phyloP scores from a whole-genome alignment of 2,888 invertebrate species.

The Vanessa cardui region DNA sequence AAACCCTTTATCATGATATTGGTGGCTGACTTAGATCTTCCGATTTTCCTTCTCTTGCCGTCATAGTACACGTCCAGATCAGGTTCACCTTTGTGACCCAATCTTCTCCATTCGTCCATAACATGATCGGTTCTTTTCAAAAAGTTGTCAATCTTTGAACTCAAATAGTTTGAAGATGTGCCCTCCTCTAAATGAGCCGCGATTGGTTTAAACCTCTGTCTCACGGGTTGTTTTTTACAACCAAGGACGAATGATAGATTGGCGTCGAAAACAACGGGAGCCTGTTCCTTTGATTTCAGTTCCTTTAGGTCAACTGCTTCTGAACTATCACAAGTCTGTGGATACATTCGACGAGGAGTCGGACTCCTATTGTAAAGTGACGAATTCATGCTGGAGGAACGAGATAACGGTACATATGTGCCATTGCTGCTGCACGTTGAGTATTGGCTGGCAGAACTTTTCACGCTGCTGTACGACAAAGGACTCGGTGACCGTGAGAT shows the following conservation, averaged over 20 bases:
- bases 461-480: constrained; percentile 64
- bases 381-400: constrained; percentile 73
- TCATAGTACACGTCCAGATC: constrained; percentile 64
- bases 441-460: constrained; percentile 73
- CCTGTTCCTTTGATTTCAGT: constrained; percentile 85
- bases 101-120: constrained; percentile 92
- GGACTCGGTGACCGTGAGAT: constrained; percentile 84
- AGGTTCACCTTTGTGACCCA: constrained; percentile 84
- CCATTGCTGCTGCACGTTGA: constrained; percentile 77
- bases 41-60: constrained; percentile 70
- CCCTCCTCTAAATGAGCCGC: constrained; percentile 90
- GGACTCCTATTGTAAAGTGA: constrained; percentile 70
- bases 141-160: constrained; percentile 90
- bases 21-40: constrained; percentile 88
- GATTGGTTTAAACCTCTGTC: constrained; percentile 86
- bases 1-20: constrained; percentile 93
- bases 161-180: constrained; percentile 89
- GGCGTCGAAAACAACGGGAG: constrained; percentile 91
- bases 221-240: constrained; percentile 86
- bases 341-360: constrained; percentile 86
- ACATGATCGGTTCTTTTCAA: constrained; percentile 92
- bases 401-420: constrained; percentile 69
- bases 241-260: constrained; percentile 91
- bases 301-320: constrained; percentile 82
- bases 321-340: constrained; percentile 81